Evolutionary conservation across 1,140 invertebrate genomes (phyloP).

Genomic region (Tachypleus tridentatus): DNA sequence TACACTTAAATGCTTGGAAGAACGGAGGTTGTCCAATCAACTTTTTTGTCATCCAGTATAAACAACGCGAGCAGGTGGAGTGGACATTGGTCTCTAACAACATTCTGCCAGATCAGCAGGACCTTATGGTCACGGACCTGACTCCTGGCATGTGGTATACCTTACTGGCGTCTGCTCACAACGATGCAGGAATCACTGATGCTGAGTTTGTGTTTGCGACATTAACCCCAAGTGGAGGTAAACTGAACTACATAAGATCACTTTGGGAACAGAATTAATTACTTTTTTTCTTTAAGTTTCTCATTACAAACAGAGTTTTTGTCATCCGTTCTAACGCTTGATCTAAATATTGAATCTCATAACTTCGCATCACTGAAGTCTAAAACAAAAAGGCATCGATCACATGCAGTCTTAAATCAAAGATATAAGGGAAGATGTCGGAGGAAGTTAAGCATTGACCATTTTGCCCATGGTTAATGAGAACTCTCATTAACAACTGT

Average conservation of each 20-base stretch:
- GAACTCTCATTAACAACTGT: too few relatives aligned
- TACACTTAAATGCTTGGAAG: slow-evolving; percentile 75
- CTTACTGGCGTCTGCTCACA: slow-evolving; percentile 72
- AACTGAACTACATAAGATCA: slow-evolving; percentile 2
- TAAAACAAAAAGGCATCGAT: too few relatives aligned
- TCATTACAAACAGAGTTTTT: too few relatives aligned
- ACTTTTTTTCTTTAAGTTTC: too few relatives aligned
- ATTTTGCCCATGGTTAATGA: too few relatives aligned
- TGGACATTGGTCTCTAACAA: slow-evolving; percentile 70
- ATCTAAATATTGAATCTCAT: too few relatives aligned
- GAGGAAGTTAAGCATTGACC: too few relatives aligned
- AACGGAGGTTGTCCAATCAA: slow-evolving; percentile 90
- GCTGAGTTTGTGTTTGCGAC: slow-evolving; percentile 67
- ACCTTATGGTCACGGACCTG: slow-evolving; percentile 44
- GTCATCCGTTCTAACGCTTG: too few relatives aligned
- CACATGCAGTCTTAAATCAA: too few relatives aligned
- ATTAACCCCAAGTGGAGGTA: slow-evolving; percentile 42
- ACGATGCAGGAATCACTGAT: slow-evolving; percentile 78
- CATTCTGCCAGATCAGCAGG: slow-evolving; percentile 45
- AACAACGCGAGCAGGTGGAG: slow-evolving; percentile 49
- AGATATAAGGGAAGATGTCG: too few relatives aligned
- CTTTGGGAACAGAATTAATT: too few relatives aligned
- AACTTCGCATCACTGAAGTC: too few relatives aligned
- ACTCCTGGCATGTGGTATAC: slow-evolving; percentile 72
- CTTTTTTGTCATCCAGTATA: slow-evolving; percentile 88